Base-by-base conservation (phyloP, 2,797 vertebrate species). In the Dromococcyx pavoninus region DNA sequence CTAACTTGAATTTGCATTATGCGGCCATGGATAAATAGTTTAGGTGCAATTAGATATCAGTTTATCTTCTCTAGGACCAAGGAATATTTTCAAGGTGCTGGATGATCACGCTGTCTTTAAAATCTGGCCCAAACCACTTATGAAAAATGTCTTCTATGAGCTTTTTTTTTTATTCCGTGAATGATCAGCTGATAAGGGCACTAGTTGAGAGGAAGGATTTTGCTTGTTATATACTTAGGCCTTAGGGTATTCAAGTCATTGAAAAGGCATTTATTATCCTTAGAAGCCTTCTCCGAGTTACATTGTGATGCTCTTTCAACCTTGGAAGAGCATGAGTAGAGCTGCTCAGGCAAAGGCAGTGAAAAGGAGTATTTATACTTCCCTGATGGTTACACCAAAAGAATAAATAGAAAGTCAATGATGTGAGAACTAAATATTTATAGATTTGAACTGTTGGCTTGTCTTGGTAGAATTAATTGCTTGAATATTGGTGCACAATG, bases 391-490 rank as follows among this genome's bases (percentile, higher is more conserved):
- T 92, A 56, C 8, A 7, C 61, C 76, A 60, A 53, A 86, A 62
- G 73, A 93, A 72, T 72, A 89, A 94, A 88, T 62, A 81, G 76
- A 32, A 91, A 94, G 76, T 62, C 89, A 91, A 5, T 89, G 80
- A 91, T 73, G 70, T 78, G 57, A 77, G 78, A 93, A 93, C 89
- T 93, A 97, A 98, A 97, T 96, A 96, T 96, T 97, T 97, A 86
- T 88, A 92, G 93, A 83, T 92, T 44, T 91, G 64, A 93, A 94
- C 90, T 67, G 72, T 37, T 95, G 75, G 32, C 61, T 78, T 96
- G 77, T 53, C 90, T 83, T 77, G 89, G 39, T 74, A 94, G 87
- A 97, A 97, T 93, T 97, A 96, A 96, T 95, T 94, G 79, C 24
- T 72, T 75, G 94, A 74, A 90, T 82, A 91, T 92, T 89, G 88